These are phyloP conservation scores for Coptodon bakossiorum DNA, from an alignment of 2,113 vertebrate species.

Conservation along the genomic window DNA sequence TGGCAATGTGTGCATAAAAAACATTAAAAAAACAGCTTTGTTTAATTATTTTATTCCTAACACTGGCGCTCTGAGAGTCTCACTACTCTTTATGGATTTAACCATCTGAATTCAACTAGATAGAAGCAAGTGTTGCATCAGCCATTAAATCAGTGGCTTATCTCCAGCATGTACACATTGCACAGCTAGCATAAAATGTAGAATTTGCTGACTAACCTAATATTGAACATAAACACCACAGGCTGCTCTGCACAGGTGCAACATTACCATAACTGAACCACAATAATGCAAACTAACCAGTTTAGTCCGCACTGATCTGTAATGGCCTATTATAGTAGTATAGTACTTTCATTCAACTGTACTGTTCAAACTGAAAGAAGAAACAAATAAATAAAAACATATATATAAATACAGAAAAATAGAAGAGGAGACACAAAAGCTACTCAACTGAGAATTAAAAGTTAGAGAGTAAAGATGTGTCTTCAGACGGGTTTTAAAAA, in stretches of 20 bases:
- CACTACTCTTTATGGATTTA: neutral
- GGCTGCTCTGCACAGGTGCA: neutral
- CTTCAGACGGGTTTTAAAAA: neutral
- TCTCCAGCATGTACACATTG: neutral
- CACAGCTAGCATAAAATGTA: neutral
- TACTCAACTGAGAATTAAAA: neutral
- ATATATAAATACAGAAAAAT: neutral
- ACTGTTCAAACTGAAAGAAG: neutral
- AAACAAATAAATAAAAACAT: neutral
- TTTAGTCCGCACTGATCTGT: neutral
- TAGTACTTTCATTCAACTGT: neutral
- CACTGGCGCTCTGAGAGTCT: neutral
- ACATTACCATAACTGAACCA: neutral
- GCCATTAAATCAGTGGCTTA: neutral
- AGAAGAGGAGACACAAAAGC: neutral
- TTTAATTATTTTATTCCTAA: neutral
- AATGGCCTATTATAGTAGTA: neutral
- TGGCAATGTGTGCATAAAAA: neutral
- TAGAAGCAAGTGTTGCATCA: neutral
- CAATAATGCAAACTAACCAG: neutral
- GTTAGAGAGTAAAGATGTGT: neutral
- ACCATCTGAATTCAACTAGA: neutral
- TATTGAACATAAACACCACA: neutral
- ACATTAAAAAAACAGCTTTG: accelerated
- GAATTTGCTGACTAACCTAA: neutral